Base-by-base conservation (phyloP, 2,888 invertebrate genomes). In the Beris morrisii region DNA sequence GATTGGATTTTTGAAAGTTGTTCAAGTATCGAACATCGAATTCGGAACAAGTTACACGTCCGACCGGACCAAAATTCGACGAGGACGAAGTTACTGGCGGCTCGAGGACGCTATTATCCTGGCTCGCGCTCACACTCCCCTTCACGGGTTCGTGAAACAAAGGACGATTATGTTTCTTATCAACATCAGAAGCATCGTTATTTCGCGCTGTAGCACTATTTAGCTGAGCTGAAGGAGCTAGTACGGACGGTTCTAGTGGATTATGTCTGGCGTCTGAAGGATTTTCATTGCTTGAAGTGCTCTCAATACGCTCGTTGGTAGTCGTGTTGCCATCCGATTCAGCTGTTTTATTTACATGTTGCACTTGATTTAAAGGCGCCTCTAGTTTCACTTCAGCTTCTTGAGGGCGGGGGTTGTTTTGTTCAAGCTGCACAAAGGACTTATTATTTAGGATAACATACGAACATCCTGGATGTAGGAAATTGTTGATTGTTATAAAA, bases 11-110 rank as follows among this genome's bases (percentile, higher is more conserved):
- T 30, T 65, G n/a, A 54, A 69, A 70, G 7, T 67, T 64, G 43
- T 67, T 53, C 43, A 72, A 59, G 48, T 70, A 65, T 15, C 69
- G 69, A 30, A 70, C 71, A 61, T 72, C 71, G 64, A 72, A 72
- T 67, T 70, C 71, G 61, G 71, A 72, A 54, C 70, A 69, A 32
- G 71, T 63, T 45, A 50, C 57, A 4, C 32, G 30, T 31, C 22
- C 67, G 48, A 53, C 9, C 15, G 57, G n/a, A 32, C 5, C 7
- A 5, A 55, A 43, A n/a, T 15, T 43, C 28, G 56, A 56, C 13
- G 32, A 59, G 28, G 48, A 50, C 12, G 52, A 61, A 50, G 15
- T 15, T 22, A 32, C 50, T 50, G 50, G 50, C 43, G 50, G 50
- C 22, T 61, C 38, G 13, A 52, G n/a, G 50, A 61, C 28, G 52